These are phyloP conservation scores for Pogona vitticeps DNA, from an alignment of 2,113 vertebrate species.

Conservation along the genomic window DNA sequence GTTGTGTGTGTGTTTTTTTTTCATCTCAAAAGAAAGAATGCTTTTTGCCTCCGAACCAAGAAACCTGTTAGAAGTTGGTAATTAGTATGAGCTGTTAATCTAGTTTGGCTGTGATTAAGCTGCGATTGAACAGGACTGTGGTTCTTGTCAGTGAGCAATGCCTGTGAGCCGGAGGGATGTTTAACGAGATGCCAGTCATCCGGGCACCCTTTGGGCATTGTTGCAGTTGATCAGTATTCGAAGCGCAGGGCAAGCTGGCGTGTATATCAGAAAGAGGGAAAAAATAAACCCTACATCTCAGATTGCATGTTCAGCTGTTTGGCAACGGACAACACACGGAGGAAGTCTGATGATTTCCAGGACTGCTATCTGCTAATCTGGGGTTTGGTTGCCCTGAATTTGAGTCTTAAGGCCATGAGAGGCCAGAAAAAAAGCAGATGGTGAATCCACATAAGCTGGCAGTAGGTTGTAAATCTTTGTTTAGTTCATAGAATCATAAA, in stretches of 20 bases:
- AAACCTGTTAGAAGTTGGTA: constrained; percentile 78
- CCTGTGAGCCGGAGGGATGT: constrained; percentile 74
- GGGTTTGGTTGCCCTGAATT: background rate
- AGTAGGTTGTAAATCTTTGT: no score
- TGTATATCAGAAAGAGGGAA: background rate
- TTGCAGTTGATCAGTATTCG: constrained; percentile 67
- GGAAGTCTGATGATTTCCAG: no score
- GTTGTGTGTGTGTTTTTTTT: constrained; percentile 30
- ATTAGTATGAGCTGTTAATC: constrained; percentile 84
- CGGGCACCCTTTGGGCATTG: constrained; percentile 65
- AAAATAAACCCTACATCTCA: fast-evolving
- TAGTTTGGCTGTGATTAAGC: constrained; percentile 82
- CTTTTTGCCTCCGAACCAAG: constrained; percentile 75
- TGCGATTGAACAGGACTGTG: constrained; percentile 73
- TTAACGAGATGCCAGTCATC: constrained; percentile 81
- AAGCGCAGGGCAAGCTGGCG: background rate
- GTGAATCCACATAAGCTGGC: no score
- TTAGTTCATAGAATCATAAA: no score
- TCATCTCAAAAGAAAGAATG: constrained; percentile 70
- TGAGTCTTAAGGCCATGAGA: background rate
- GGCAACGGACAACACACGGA: background rate
- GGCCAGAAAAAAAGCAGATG: background rate
- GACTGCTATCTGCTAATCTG: background rate
- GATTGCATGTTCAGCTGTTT: background rate
- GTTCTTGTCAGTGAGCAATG: constrained; percentile 72